Percentiles rank a stretch among this genome's conserved stretches.
Evolutionary conservation across 2,797 vertebrate species (phyloP).

Genomic region (Alfaro cultratus): DNA sequence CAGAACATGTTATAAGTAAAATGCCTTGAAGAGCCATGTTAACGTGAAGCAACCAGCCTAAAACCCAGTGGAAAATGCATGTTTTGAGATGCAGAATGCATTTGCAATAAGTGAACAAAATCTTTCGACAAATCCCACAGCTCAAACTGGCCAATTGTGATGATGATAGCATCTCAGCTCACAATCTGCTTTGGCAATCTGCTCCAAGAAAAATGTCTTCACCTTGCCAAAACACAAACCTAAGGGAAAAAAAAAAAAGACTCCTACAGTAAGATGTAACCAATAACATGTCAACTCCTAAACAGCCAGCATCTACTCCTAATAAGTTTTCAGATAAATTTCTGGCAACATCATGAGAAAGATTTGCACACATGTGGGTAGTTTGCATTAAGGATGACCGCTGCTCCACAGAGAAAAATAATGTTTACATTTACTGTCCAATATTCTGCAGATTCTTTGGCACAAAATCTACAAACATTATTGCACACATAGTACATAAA

Average conservation of each 20-base stretch:
- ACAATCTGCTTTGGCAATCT: constrained; percentile 77
- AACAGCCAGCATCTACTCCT: background rate
- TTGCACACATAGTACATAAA: background rate
- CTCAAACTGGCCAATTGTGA: constrained; percentile 63
- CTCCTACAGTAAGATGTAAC: constrained; percentile 1
- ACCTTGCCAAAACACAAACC: constrained; percentile 40
- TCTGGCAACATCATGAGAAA: constrained; percentile 2
- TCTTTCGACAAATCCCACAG: constrained; percentile 70
- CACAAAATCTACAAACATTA: background rate
- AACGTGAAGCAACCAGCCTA: constrained; percentile 9
- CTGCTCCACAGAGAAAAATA: background rate
- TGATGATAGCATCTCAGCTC: constrained; percentile 61
- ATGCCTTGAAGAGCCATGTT: background rate
- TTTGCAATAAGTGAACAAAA: constrained; percentile 69
- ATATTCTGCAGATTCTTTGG: background rate
- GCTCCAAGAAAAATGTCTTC: constrained; percentile 48
- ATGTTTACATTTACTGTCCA: background rate
- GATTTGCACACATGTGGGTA: background rate
- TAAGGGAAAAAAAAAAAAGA: constrained; percentile 11
- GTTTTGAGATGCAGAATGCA: constrained; percentile 11
- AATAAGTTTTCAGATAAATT: constrained; percentile 31
- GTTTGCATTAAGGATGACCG: background rate
- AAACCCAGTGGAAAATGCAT: background rate
- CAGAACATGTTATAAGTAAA: constrained; percentile 12
- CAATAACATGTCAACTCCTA: background rate